Conservation (phyloP, 1,140 invertebrate species). For the Danaus melanippus region DNA sequence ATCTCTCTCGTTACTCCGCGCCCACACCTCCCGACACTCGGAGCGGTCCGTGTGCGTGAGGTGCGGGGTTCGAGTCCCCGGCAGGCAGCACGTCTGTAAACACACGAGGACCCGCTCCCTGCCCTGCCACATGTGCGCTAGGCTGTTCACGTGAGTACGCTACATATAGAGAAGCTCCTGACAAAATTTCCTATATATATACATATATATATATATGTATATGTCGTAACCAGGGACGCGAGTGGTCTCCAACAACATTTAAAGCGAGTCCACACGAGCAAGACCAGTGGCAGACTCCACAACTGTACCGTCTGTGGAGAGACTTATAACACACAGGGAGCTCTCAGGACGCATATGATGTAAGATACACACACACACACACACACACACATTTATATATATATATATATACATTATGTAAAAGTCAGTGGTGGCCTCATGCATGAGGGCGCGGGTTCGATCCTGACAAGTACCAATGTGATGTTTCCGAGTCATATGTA, state of each 20-base stretch:
- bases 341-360: constrained; percentile 53
- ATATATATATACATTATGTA: too few species aligned
- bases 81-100: constrained; percentile 18
- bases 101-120: constrained; percentile 10
- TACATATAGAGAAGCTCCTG: too few species aligned
- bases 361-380: constrained; percentile 17
- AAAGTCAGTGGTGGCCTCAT: too few species aligned
- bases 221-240: constrained; percentile 26
- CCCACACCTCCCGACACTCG: constrained; percentile 26
- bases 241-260: constrained; percentile 44
- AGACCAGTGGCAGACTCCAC: constrained; percentile 24
- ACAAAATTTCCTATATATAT: background rate
- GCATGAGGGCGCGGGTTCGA: too few species aligned
- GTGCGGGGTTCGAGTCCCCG: constrained; percentile 9
- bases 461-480: too few species aligned
- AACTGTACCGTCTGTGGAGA: constrained; percentile 44
- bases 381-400: too few species aligned
- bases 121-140: constrained; percentile 44
- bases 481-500: too few species aligned
- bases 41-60: constrained; percentile 33
- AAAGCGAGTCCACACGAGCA: constrained; percentile 34
- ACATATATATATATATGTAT: too few species aligned
- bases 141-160: constrained; percentile 34
- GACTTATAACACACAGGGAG: constrained; percentile 29
- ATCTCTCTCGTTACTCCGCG: constrained; percentile 25